Base-by-base conservation (phyloP, 2,113 vertebrate genomes). In the Salvelinus fontinalis region DNA sequence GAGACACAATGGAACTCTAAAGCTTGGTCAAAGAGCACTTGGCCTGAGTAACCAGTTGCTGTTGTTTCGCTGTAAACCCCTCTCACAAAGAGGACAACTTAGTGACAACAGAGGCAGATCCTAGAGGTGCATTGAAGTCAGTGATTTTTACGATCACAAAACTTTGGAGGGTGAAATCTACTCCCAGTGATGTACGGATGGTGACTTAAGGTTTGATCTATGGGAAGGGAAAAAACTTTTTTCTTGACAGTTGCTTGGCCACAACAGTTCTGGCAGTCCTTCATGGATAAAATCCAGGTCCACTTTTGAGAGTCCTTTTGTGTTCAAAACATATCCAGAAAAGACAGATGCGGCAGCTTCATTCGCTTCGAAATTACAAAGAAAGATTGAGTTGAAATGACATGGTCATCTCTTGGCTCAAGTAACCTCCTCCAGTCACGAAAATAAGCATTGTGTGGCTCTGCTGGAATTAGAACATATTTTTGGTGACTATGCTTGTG, bases 101-200 rank as follows among this genome's bases (percentile, higher is more conserved):
- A 13, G 62, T 22, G 16, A 62, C 20, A 9, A 62, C 59, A 22
- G 59, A 62, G 59, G 59, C 6, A 62, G n/a, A 24, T 5, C 59
- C 59, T 24, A 16, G n/a, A 0, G n/a, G 20, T 62, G 20, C n/a
- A 22, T n/a, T 64, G 34, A 18, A 31, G 75, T 68, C 48, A 62
- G 76, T 7, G 59, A 59, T 54, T 73, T 20, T 69, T 26, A 31
- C 20, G 48, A 74, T 64, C 70, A 44, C 48, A 62, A 64, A 83
- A 75, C 72, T 83, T 78, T n/a, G 57, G 24, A 71, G 72, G 62
- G 69, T 65, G 31, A 31, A 81, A 79, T 66, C 24, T 72, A 83
- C 72, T 68, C 73, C 29, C 57, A 44, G 48, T 3, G 34, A 60
- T 75, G 79, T 79, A 68, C 44, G 2, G 31, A 68, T 26, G 73